phyloP scores from a whole-genome alignment of 2,888 invertebrate genomes.

The Hymenopus coronatus region DNA sequence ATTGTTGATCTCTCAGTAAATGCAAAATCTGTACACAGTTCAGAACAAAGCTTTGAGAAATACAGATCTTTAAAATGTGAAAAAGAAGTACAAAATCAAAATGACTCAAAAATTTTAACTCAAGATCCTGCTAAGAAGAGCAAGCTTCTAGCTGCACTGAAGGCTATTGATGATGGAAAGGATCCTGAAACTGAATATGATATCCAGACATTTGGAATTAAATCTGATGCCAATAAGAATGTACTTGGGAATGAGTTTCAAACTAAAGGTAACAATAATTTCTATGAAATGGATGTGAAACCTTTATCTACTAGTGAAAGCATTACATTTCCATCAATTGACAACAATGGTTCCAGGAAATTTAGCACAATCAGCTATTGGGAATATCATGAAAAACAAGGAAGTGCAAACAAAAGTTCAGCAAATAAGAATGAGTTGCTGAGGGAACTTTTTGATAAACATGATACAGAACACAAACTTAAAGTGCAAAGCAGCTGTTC shows the following conservation, averaged over 20 bases:
- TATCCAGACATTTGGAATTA: background rate
- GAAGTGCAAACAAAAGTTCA: background rate
- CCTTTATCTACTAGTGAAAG: background rate
- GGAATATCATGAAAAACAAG: background rate
- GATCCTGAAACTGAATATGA: background rate
- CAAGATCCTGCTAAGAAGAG: constrained; percentile 49
- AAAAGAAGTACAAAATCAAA: background rate
- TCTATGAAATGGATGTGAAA: background rate
- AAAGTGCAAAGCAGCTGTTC: background rate
- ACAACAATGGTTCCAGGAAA: background rate
- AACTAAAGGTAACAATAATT: background rate
- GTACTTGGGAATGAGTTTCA: background rate
- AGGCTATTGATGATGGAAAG: constrained; percentile 54
- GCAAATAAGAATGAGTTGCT: background rate
- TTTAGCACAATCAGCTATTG: background rate
- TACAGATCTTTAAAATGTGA: background rate
- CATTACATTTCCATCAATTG: background rate
- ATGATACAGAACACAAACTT: background rate
- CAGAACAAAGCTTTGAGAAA: background rate
- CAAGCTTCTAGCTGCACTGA: constrained; percentile 60
- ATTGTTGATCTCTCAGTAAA: background rate
- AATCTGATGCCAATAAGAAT: background rate
- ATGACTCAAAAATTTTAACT: constrained; percentile 30
- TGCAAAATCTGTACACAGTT: background rate
- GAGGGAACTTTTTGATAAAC: background rate